These are phyloP conservation scores for Anguilla rostrata DNA, from an alignment of 2,113 vertebrate genomes.

Conservation along the genomic window DNA sequence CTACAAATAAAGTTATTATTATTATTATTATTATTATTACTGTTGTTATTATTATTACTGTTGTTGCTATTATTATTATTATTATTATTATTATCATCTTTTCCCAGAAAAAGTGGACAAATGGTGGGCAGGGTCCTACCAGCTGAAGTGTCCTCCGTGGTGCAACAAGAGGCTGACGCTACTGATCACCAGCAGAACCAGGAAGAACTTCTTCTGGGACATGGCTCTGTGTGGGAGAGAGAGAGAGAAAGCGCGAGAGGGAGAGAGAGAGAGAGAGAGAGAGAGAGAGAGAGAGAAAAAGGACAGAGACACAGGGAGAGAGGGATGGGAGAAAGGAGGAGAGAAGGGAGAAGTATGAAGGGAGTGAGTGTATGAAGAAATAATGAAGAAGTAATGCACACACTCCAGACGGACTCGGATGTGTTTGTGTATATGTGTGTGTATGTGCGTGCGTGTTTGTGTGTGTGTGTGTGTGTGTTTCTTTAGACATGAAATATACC, in stretches of 20 bases:
- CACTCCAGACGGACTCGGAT: not conserved
- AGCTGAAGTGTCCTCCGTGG: slow-evolving; percentile 73
- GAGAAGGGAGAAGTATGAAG: slow-evolving; percentile 16
- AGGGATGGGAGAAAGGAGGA: not conserved
- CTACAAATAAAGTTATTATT: too few species aligned
- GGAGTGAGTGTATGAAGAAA: not conserved
- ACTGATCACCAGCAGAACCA: slow-evolving; percentile 71
- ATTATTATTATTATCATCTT: too few species aligned
- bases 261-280: not conserved
- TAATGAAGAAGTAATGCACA: not conserved
- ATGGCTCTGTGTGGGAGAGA: slow-evolving; percentile 48
- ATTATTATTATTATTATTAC: too few species aligned
- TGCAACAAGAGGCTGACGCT: slow-evolving; percentile 77
- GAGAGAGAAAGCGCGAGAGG: not conserved
- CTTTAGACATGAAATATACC: too few species aligned
- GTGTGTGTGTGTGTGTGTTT: slow-evolving; percentile 14
- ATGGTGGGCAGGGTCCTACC: slow-evolving; percentile 61
- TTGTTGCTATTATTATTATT: too few species aligned
- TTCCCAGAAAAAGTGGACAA: too few species aligned
- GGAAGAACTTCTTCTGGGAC: slow-evolving; percentile 75
- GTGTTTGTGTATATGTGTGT: slow-evolving; percentile 4
- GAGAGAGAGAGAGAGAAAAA: slow-evolving; percentile 6
- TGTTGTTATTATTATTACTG: too few species aligned
- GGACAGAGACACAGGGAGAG: not conserved
- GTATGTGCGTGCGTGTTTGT: slow-evolving; percentile 17